A percentile compares a stretch with the other conserved stretches of the same genome.
Conservation (phyloP, 2,888 invertebrate genomes). For the Xestia ashworthii region DNA sequence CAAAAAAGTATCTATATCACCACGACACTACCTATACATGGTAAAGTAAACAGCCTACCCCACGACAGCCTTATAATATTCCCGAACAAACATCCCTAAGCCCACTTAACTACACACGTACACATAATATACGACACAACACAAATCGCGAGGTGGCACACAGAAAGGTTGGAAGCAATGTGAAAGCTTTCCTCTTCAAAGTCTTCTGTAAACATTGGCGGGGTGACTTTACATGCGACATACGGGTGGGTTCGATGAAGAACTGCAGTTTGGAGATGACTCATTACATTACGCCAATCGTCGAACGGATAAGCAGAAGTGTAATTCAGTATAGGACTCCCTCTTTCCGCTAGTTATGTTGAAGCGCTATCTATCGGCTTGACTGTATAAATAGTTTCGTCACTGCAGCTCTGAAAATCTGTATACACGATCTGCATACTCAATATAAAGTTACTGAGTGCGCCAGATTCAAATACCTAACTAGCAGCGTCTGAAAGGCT, state of each 20-base stretch:
- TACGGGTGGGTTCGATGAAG: slow-evolving; percentile 35
- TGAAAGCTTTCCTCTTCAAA: slow-evolving; percentile 82
- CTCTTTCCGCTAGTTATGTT: neutral
- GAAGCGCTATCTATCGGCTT: neutral
- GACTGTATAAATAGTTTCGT: neutral
- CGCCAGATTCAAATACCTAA: too few relatives aligned
- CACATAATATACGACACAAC: slow-evolving; percentile 61
- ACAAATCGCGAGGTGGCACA: slow-evolving; percentile 76
- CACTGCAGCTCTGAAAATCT: neutral
- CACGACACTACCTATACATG: too few relatives aligned
- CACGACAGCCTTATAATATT: slow-evolving; percentile 44
- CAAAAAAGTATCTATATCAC: slow-evolving; percentile 10
- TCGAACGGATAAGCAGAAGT: neutral
- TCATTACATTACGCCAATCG: neutral
- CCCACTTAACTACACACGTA: slow-evolving; percentile 59
- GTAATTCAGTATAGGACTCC: neutral
- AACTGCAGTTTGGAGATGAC: slow-evolving; percentile 9
- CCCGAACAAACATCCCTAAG: slow-evolving; percentile 52
- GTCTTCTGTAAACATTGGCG: slow-evolving; percentile 81
- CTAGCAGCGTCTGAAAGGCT: too few relatives aligned
- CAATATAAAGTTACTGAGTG: too few relatives aligned
- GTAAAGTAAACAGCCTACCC: neutral
- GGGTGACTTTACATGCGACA: slow-evolving; percentile 73
- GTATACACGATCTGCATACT: too few relatives aligned
- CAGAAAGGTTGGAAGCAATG: slow-evolving; percentile 80